Conservation (phyloP, 2,113 vertebrate genomes). For the Microcebus jonahi region DNA sequence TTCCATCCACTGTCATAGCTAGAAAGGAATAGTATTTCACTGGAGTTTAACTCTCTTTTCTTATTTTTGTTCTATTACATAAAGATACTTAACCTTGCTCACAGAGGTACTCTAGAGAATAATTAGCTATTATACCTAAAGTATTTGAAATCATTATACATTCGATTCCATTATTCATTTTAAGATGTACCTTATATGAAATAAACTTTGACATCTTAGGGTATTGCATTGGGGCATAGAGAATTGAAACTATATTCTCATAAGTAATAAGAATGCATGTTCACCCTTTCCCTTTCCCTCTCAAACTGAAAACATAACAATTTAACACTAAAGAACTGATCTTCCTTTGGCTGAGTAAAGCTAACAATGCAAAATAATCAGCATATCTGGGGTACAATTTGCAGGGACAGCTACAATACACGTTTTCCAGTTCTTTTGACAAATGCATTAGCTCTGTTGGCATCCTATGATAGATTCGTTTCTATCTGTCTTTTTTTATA, state of each 20-base stretch:
- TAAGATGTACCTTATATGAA: slow-evolving; percentile 16
- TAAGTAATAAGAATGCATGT: slow-evolving; percentile 18
- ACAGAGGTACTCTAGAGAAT: not conserved
- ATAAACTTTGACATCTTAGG: slow-evolving; percentile 7
- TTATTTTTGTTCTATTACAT: slow-evolving; percentile 45
- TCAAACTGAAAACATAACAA: slow-evolving; percentile 40
- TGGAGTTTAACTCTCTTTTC: not conserved
- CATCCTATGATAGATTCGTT: slow-evolving; percentile 1
- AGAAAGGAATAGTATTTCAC: not conserved
- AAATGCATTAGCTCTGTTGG: slow-evolving; percentile 38
- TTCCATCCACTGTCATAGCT: not conserved
- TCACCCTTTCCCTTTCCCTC: slow-evolving; percentile 5
- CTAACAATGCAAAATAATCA: slow-evolving; percentile 53
- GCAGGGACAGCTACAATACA: not conserved
- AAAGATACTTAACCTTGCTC: slow-evolving; percentile 53
- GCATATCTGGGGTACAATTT: not conserved
- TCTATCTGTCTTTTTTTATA: not conserved
- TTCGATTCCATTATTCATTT: slow-evolving; percentile 33
- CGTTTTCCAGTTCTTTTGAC: slow-evolving; percentile 32
- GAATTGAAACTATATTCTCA: slow-evolving; percentile 45
- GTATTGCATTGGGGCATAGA: not conserved
- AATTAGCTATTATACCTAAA: slow-evolving; percentile 40
- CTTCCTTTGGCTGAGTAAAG: slow-evolving; percentile 15
- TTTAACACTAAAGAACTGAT: slow-evolving; percentile 9
- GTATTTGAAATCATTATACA: slow-evolving; percentile 43